phyloP scores from a whole-genome alignment of 2,888 invertebrate species.

The Molorchus minor region DNA sequence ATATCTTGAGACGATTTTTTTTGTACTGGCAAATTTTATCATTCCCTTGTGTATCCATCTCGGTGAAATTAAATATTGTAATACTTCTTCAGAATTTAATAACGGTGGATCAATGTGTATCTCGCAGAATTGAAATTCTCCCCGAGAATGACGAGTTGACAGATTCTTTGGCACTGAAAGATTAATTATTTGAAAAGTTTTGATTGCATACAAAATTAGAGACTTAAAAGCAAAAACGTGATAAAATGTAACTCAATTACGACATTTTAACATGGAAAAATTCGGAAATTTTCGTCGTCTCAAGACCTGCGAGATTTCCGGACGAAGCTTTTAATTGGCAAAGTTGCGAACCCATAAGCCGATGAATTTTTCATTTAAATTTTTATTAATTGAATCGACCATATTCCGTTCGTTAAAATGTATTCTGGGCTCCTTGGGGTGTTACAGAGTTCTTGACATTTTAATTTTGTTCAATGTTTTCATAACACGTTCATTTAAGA shows the following conservation, averaged over 20 bases:
- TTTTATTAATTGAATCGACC: conserved; percentile 40
- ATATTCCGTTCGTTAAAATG: conserved; percentile 37
- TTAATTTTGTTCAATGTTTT: neutral
- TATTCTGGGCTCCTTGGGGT: conserved; percentile 20
- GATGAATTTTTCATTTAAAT: conserved; percentile 42
- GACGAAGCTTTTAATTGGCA: conserved; percentile 30
- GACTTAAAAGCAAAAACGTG: conserved; percentile 20
- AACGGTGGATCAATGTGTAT: conserved; percentile 17
- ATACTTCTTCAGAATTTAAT: conserved; percentile 5
- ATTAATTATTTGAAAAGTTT: conserved; percentile 26
- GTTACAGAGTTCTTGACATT: neutral
- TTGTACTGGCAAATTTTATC: too few relatives aligned
- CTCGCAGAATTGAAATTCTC: conserved; percentile 3
- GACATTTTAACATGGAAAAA: conserved; percentile 22
- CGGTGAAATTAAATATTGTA: neutral
- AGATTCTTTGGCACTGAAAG: conserved; percentile 18
- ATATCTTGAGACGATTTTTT: too few relatives aligned
- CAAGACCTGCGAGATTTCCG: conserved; percentile 21
- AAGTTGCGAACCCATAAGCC: conserved; percentile 27
- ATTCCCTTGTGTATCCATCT: neutral
- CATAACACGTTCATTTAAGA: too few relatives aligned
- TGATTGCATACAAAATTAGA: conserved; percentile 26
- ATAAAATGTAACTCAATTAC: conserved; percentile 26
- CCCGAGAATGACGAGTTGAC: conserved; percentile 18
- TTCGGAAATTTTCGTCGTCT: conserved; percentile 10